These are phyloP conservation scores for Sicus ferrugineus DNA, from an alignment of 2,888 invertebrate genomes.

Conservation along the genomic window DNA sequence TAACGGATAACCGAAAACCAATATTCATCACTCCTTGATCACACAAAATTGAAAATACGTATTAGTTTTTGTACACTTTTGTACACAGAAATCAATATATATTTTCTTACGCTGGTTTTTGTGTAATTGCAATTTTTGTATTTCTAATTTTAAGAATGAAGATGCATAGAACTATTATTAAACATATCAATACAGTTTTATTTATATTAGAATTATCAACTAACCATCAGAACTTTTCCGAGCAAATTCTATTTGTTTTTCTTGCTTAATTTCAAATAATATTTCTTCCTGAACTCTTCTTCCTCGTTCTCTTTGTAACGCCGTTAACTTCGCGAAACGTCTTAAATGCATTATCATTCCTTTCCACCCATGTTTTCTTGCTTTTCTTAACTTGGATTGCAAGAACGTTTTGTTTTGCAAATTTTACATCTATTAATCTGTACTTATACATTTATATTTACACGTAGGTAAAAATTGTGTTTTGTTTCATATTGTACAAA, in stretches of 20 bases:
- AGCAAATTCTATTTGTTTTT: constrained; percentile 11
- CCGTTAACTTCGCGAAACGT: constrained; percentile 23
- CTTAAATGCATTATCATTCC: not conserved
- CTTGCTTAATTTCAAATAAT: not conserved
- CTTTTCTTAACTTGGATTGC: not conserved
- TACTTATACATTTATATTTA: not conserved
- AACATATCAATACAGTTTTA: constrained; percentile 36
- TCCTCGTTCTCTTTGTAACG: not conserved
- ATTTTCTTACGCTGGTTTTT: constrained; percentile 31
- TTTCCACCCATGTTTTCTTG: not conserved
- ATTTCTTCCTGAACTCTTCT: constrained; percentile 15
- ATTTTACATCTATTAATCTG: constrained; percentile 40
- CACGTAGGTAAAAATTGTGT: constrained; percentile 40
- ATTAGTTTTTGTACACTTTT: constrained; percentile 15
- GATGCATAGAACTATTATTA: constrained; percentile 39
- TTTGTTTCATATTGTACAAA: constrained; percentile 20
- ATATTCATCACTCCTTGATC: too few species aligned
- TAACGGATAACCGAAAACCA: too few species aligned
- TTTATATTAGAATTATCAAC: constrained; percentile 32
- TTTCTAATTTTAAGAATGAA: constrained; percentile 33
- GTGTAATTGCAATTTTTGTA: constrained; percentile 32
- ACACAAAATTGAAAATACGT: not conserved
- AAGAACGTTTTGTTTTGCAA: too few species aligned
- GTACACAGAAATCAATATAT: constrained; percentile 40
- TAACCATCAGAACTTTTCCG: constrained; percentile 31